Base-by-base conservation (phyloP, 2,113 vertebrate species). In the Mesembrinibis cayennensis region DNA sequence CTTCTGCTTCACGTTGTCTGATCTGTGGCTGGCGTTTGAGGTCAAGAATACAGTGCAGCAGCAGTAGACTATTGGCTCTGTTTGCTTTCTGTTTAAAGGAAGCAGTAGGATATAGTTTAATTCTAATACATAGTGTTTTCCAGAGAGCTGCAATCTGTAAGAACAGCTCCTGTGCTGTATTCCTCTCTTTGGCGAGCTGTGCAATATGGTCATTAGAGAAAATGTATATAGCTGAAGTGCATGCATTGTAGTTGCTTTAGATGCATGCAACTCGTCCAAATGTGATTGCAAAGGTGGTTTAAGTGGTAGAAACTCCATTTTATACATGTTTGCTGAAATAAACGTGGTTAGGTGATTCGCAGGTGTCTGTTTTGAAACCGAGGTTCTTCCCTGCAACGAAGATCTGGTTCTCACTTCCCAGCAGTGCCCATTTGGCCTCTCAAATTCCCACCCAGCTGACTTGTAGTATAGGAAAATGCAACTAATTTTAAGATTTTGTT, bases 301-400 rank as follows among this genome's bases (percentile, higher is more conserved):
- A 40, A 38, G 71, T 78, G 63, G 13, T 85, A n/a, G 47, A 50
- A 86, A 55, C 23, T 61, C 47, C 1, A 1, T 76, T 80, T 67
- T 49, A 9, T 16, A 80, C 15, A 8, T 32, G 20, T 59, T 92
- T 74, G 25, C 32, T 81, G 11, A 40, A 42, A 40, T 83, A 44
- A 52, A 34, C 0, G 3, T 52, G 18, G 20, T 26, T 34, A 38
- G 18, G 20, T 29, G 32, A 10, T 74, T 63, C 0, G 1, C 22
- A 1, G 1, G 16, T 53, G 21, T 80, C 13, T 62, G 29, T 71
- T 83, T 59, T 81, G 53, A 86, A 63, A 73, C 25, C 0, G 9
- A 50, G 10, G 29, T 70, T 92, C 15, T 61, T 92, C 34, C 25
- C 9, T 74, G 30, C 16, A n/a, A 18, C 2, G 2, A 80, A 62